Conservation (phyloP, 2,113 vertebrate genomes). For the Melanostigma gelatinosum region DNA sequence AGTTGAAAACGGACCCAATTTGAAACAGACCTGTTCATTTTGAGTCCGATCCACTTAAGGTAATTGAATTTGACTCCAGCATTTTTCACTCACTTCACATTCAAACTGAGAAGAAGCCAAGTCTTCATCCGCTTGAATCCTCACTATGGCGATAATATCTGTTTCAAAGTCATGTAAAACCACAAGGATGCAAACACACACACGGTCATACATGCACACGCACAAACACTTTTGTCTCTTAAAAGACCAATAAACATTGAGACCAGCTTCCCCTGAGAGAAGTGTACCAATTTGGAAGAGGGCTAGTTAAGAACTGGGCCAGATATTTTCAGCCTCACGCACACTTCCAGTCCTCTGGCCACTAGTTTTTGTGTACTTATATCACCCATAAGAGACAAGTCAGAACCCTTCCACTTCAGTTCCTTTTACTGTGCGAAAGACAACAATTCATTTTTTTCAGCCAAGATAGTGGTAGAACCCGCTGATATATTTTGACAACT, state of each 20-base stretch:
- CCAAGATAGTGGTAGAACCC: neutral
- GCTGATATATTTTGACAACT: constrained; percentile 8
- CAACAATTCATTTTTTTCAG: neutral
- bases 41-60: constrained; percentile 67
- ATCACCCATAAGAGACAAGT: constrained; percentile 46
- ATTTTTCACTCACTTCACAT: constrained; percentile 53
- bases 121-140: constrained; percentile 26
- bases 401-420: constrained; percentile 12
- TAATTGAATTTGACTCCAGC: constrained; percentile 80
- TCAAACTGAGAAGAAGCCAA: constrained; percentile 47
- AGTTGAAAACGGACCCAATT: constrained; percentile 66
- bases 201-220: constrained; percentile 18
- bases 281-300: constrained; percentile 54
- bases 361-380: constrained; percentile 32
- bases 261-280: constrained; percentile 58
- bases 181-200: constrained; percentile 44
- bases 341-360: constrained; percentile 19
- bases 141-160: constrained; percentile 46
- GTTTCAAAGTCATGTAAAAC: constrained; percentile 54
- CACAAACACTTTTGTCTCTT: constrained; percentile 46
- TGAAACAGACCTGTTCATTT: constrained; percentile 71
- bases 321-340: constrained; percentile 60
- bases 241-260: constrained; percentile 59
- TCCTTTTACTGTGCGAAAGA: constrained; percentile 11
- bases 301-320: constrained; percentile 60